Base-by-base conservation (phyloP, 2,888 invertebrate species). In the Acrobasis suavella region DNA sequence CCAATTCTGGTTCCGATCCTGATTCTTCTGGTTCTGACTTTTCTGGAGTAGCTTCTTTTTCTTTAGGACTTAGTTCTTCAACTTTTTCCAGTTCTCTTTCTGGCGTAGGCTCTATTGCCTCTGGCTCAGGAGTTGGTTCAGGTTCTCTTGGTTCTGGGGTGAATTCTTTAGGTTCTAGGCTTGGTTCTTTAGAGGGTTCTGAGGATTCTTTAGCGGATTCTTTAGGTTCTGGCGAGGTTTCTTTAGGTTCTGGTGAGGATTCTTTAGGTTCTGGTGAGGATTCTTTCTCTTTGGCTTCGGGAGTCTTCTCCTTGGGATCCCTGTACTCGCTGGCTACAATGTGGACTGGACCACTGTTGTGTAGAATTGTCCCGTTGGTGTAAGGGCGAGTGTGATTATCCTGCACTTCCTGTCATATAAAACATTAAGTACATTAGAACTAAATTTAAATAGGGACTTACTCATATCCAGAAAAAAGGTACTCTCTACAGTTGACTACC, bases 371-470 rank as follows among this genome's bases (percentile, higher is more conserved):
- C 51, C 92, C 92, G 67, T 92, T 92, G 7, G 91, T 90, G 71
- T 89, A 88, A 0, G 91, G 87, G 71, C 88, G 91, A 80, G 88
- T 75, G 61, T 81, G 73, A 62, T 83, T 87, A 82, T 89, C 91
- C 84, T 85, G 87, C 77, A 79, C 78, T 72, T 91, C 91, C 91
- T 91, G 81, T 9, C 14, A 14, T 59, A 39, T n/a, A 55, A 56
- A 39, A 38, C 32, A 32, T 32, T 6, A 50, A n/a, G 32, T 46
- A 12, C 46, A 6, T 46, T n/a, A 46, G 46, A 6, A 32, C 7
- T 0, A 32, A 32, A 8, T 32, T 32, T 32, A 32, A 7, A 32
- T 32, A 32, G 7, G 32, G 32, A 32, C 8, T 32, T 7, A 7
- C 32, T 32, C 32, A 7, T 32, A 32, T 32, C 8, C 32, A 32